Evolutionary conservation across 2,797 vertebrate genomes (phyloP).

Genomic region (Silurus aristotelis): DNA sequence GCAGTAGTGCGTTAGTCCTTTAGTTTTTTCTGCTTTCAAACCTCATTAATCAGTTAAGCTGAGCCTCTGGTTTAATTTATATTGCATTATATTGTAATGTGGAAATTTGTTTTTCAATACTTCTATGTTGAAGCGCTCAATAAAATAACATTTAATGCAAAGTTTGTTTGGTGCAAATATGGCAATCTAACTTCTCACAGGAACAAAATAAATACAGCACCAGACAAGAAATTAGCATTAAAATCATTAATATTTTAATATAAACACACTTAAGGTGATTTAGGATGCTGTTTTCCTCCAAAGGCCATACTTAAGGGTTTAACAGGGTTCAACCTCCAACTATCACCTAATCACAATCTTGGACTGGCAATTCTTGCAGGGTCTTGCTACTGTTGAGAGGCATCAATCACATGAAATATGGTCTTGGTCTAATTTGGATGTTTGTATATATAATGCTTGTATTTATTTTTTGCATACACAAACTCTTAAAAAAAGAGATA

Average conservation of each 20-base stretch:
- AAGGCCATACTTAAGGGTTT: background rate
- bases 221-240: background rate
- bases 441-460: background rate
- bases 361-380: background rate
- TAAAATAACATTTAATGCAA: background rate
- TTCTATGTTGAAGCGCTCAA: background rate
- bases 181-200: background rate
- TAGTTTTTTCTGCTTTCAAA: background rate
- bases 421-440: background rate
- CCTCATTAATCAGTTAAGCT: background rate
- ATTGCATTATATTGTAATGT: background rate
- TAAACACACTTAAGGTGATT: background rate
- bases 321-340: background rate
- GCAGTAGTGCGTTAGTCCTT: background rate
- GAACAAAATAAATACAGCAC: background rate
- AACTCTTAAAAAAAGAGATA: background rate
- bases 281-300: background rate
- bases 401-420: background rate
- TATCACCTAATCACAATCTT: background rate
- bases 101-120: background rate
- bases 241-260: conserved; percentile 4
- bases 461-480: background rate
- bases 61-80: background rate
- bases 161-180: background rate
- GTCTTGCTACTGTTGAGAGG: background rate